A percentile compares a stretch with the other conserved stretches of the same genome.
These are phyloP conservation scores for Montipora cactus DNA, from an alignment of 64 coral and sea anemone species.

Conservation along the genomic window DNA sequence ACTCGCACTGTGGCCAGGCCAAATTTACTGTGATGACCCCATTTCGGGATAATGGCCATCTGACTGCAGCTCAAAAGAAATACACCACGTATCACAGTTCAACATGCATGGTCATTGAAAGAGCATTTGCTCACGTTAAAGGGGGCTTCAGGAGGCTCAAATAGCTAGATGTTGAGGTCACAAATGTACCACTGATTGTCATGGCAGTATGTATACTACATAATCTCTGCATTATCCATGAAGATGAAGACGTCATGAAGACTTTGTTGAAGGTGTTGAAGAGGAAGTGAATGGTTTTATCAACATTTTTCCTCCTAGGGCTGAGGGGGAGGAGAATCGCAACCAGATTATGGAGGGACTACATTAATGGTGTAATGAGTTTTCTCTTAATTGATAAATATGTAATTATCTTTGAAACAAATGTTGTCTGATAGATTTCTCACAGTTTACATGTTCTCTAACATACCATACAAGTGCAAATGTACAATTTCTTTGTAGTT, in stretches of 20 bases:
- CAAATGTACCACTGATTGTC: constrained; percentile 29
- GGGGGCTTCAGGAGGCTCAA: constrained; percentile 37
- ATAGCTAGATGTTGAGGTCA: constrained; percentile 25
- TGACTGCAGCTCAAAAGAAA: constrained; percentile 5
- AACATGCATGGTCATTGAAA: constrained; percentile 36
- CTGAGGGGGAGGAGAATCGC: not conserved
- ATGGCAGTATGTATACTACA: constrained; percentile 39
- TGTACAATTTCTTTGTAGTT: no score
- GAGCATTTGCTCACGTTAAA: constrained; percentile 27
- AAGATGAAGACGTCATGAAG: constrained; percentile 30
- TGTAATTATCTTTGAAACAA: not conserved
- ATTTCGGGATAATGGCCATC: constrained; percentile 39
- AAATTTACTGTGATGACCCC: constrained; percentile 7
- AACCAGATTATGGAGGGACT: not conserved
- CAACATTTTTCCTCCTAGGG: not conserved
- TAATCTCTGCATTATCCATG: constrained; percentile 45
- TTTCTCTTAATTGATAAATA: not conserved
- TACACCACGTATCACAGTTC: constrained; percentile 42
- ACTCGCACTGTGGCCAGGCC: not conserved
- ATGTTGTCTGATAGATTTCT: no score
- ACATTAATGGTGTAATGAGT: not conserved
- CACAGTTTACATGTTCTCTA: no score
- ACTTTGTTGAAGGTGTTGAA: constrained; percentile 29
- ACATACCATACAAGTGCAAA: no score
- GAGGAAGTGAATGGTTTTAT: not conserved